phyloP scores from a whole-genome alignment of 2,797 vertebrate genomes.

The Hoplostethus mediterraneus region DNA sequence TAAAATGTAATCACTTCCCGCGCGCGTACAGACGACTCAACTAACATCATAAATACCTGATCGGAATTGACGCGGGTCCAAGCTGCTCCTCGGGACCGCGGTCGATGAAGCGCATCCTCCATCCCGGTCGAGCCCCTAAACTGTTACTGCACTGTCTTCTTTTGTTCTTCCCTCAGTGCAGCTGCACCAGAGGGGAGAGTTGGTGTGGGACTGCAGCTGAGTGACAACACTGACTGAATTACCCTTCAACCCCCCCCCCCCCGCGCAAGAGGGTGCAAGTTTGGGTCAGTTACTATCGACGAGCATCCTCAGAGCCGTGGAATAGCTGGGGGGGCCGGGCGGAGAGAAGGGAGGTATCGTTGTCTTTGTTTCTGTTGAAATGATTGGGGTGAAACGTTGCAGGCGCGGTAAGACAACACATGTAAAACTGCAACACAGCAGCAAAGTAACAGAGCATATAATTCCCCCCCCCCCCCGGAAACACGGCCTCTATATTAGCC shows the following conservation, averaged over 20 bases:
- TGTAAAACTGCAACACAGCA: slow-evolving; percentile 39
- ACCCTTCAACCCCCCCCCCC: slow-evolving; percentile 62
- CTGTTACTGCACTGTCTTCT: slow-evolving; percentile 57
- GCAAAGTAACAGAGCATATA: slow-evolving; percentile 51
- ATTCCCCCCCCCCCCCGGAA: slow-evolving; percentile 15
- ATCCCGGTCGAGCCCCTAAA: slow-evolving; percentile 54
- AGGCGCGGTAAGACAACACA: slow-evolving; percentile 54
- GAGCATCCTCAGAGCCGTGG: slow-evolving; percentile 52
- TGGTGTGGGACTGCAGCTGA: slow-evolving; percentile 64
- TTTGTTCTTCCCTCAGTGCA: slow-evolving; percentile 55
- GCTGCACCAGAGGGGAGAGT: slow-evolving; percentile 59
- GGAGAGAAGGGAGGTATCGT: slow-evolving; percentile 60
- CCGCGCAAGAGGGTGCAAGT: slow-evolving; percentile 68
- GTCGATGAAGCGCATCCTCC: slow-evolving; percentile 63
- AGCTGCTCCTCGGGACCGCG: slow-evolving; percentile 50
- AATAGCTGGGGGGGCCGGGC: slow-evolving; percentile 47
- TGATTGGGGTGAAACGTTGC: slow-evolving; percentile 57
- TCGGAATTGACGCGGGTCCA: slow-evolving; percentile 47
- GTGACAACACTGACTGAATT: slow-evolving; percentile 74
- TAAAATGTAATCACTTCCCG: slow-evolving; percentile 41
- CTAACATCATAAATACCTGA: slow-evolving; percentile 51
- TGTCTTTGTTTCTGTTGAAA: slow-evolving; percentile 49
- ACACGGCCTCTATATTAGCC: slow-evolving; percentile 44
- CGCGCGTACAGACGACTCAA: slow-evolving; percentile 33
- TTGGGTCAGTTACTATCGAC: slow-evolving; percentile 79